Percentiles rank a stretch among this genome's conserved stretches.
phyloP scores from a whole-genome alignment of 92 coral and sea anemone species.

The Epizoanthus scotinus region DNA sequence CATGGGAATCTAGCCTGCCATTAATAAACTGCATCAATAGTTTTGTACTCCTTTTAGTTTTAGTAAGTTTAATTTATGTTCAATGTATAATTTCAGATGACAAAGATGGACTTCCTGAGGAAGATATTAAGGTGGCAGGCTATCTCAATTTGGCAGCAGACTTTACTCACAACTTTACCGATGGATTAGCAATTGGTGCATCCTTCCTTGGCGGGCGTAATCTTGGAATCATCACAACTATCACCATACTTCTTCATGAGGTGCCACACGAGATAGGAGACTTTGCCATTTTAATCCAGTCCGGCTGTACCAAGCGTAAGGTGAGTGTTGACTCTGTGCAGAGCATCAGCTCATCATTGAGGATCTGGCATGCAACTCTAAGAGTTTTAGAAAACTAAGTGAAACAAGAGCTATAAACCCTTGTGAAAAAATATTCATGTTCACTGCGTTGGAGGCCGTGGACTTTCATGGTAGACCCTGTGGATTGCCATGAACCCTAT shows the following conservation, averaged over 20 bases:
- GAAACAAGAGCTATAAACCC: no score
- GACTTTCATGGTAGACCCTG: no score
- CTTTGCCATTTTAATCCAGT: constrained; percentile 96
- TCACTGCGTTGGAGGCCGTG: no score
- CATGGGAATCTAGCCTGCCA: no score
- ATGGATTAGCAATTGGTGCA: constrained; percentile 98
- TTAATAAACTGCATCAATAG: no score
- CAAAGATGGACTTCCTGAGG: constrained; percentile 51
- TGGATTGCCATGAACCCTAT: no score
- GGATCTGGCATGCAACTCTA: no score
- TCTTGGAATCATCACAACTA: constrained; percentile 89
- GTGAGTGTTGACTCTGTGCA: constrained; percentile 56
- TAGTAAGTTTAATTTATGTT: no score
- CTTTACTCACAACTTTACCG: constrained; percentile 97
- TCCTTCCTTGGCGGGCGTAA: constrained; percentile 93
- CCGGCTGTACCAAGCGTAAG: constrained; percentile 92
- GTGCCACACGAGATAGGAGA: constrained; percentile 99
- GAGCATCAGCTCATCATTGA: neutral
- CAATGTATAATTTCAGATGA: constrained; percentile 28
- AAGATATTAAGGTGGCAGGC: constrained; percentile 93
- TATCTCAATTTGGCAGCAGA: constrained; percentile 97
- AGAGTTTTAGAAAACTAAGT: no score
- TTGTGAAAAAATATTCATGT: no score
- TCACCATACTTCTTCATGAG: constrained; percentile 94
- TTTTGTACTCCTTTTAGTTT: no score